A percentile compares a stretch with the other conserved stretches of the same genome.
Conservation (phyloP, 2,113 vertebrate species). For the Rhinoptilus africanus region DNA sequence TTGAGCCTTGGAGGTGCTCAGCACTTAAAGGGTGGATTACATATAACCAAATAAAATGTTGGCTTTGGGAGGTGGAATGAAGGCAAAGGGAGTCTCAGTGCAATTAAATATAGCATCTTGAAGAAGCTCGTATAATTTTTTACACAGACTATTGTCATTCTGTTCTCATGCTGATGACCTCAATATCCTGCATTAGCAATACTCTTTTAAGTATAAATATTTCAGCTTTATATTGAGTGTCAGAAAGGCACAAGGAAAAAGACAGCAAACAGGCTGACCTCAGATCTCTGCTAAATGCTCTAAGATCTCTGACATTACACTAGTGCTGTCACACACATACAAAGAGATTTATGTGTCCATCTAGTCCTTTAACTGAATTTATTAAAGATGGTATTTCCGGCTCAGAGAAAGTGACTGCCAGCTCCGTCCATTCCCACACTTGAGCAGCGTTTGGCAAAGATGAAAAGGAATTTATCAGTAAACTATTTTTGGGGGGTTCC, state of each 20-base stretch:
- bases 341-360: slow-evolving; percentile 40
- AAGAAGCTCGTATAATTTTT: slow-evolving; percentile 31
- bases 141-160: neutral
- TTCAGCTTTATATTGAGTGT: slow-evolving; percentile 41
- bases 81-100: slow-evolving; percentile 16
- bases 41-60: neutral
- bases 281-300: slow-evolving; percentile 38
- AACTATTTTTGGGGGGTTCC: slow-evolving; percentile 5
- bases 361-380: slow-evolving; percentile 27
- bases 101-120: slow-evolving; percentile 41
- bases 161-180: slow-evolving; percentile 18
- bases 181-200: slow-evolving; percentile 55
- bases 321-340: neutral
- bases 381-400: slow-evolving; percentile 52
- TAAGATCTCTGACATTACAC: slow-evolving; percentile 10
- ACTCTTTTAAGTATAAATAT: slow-evolving; percentile 39
- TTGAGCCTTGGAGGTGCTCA: neutral
- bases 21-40: neutral
- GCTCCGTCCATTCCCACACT: slow-evolving; percentile 39
- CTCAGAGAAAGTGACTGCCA: slow-evolving; percentile 24
- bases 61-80: neutral
- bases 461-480: slow-evolving; percentile 47
- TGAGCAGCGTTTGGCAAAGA: slow-evolving; percentile 30
- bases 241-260: slow-evolving; percentile 47
- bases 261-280: slow-evolving; percentile 32